Conservation (phyloP, 1,140 invertebrate genomes). For the Drosophila tristis region DNA sequence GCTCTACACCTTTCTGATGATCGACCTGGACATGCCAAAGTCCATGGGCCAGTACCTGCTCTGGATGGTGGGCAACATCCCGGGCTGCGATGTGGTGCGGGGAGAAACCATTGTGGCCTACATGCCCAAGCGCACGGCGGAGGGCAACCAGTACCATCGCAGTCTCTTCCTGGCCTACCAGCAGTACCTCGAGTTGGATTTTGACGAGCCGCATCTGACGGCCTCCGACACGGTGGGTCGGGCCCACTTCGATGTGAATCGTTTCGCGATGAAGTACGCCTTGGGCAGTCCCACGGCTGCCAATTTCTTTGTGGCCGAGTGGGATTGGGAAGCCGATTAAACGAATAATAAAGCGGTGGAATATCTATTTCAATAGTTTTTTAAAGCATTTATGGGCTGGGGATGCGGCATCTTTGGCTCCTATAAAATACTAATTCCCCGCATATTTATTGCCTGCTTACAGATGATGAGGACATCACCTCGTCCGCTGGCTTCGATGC, state of each 20-base stretch:
- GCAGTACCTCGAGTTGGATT: constrained; percentile 85
- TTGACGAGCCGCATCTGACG: constrained; percentile 71
- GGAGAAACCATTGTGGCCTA: constrained; percentile 92
- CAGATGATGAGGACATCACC: constrained; percentile 88
- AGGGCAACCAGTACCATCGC: constrained; percentile 92
- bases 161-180: constrained; percentile 95
- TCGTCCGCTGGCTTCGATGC: constrained; percentile 85
- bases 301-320: constrained; percentile 86
- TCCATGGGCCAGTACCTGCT: constrained; percentile 93
- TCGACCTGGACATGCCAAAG: constrained; percentile 86
- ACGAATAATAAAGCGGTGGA: no score
- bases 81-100: constrained; percentile 88
- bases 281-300: constrained; percentile 92
- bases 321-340: neutral
- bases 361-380: neutral
- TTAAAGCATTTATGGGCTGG: neutral
- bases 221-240: constrained; percentile 88
- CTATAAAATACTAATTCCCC: neutral
- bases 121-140: constrained; percentile 91
- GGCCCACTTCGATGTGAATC: constrained; percentile 89
- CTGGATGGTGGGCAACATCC: constrained; percentile 96
- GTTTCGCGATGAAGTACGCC: constrained; percentile 89
- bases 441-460: constrained; percentile 45
- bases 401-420: no score
- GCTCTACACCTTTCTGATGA: constrained; percentile 90